These are phyloP conservation scores for Amblyopsis hoosieri DNA, from an alignment of 2,797 vertebrate genomes.

Conservation along the genomic window DNA sequence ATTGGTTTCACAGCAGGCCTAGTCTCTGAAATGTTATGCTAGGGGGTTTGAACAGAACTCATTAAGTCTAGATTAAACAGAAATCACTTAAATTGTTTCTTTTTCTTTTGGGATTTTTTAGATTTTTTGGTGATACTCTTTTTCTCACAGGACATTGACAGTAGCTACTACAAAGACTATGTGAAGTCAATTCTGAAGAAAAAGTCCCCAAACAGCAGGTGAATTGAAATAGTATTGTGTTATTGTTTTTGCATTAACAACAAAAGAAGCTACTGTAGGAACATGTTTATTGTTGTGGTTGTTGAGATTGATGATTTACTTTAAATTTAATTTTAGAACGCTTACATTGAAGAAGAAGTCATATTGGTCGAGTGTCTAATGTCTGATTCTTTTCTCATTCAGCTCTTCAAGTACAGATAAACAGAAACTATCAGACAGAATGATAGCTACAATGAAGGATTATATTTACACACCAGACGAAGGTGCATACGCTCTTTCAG, in stretches of 20 bases:
- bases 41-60: not conserved
- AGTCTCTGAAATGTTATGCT: slow-evolving; percentile 4
- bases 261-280: not conserved
- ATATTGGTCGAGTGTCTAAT: not conserved
- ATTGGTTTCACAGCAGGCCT: slow-evolving; percentile 55
- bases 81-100: not conserved
- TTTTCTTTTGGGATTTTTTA: not conserved
- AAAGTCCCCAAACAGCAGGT: slow-evolving; percentile 76
- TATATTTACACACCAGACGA: slow-evolving; percentile 85
- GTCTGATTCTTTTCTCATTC: slow-evolving; percentile 3
- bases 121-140: not conserved
- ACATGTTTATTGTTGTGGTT: not conserved
- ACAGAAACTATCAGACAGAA: slow-evolving; percentile 64
- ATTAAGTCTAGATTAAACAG: not conserved
- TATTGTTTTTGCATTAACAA: not conserved
- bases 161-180: slow-evolving; percentile 83
- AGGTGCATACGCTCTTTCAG: slow-evolving; percentile 70
- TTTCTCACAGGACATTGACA: slow-evolving; percentile 76
- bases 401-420: slow-evolving; percentile 66
- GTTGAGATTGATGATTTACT: no score
- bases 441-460: slow-evolving; percentile 66
- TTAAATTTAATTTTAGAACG: no score
- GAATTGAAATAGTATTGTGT: slow-evolving; percentile 14
- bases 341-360: not conserved
- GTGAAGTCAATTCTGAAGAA: slow-evolving; percentile 84